Conservation (phyloP, 2,888 invertebrate species). For the Lasioglossum zephyrum region DNA sequence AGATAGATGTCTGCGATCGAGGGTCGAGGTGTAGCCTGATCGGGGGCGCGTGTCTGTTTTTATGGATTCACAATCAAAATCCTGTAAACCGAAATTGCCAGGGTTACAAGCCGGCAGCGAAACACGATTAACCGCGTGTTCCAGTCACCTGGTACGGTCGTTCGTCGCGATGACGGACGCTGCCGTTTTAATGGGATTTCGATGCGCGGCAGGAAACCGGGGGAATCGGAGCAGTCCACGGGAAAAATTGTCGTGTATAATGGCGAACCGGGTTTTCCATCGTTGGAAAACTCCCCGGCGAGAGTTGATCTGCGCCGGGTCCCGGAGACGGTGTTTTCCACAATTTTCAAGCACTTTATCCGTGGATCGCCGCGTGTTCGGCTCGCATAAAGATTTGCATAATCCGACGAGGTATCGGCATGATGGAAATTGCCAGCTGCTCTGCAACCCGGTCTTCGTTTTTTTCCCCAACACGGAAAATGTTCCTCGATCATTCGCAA, state of each 20-base stretch:
- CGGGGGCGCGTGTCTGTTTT: neutral
- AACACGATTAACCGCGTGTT: conserved; percentile 31
- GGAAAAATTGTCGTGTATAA: conserved; percentile 1
- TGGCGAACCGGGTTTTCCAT: neutral
- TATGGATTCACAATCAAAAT: conserved; percentile 28
- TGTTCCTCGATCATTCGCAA: neutral
- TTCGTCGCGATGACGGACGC: conserved; percentile 13
- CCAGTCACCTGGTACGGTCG: neutral
- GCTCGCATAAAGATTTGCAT: conserved; percentile 62
- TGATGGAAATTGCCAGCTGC: conserved; percentile 50
- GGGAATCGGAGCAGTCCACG: neutral
- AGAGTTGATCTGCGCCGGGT: neutral
- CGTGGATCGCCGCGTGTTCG: conserved; percentile 18
- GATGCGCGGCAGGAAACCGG: neutral
- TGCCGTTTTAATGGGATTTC: neutral
- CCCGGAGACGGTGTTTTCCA: conserved; percentile 49
- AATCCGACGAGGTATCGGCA: conserved; percentile 52
- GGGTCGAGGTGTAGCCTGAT: neutral
- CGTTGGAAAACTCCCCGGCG: neutral
- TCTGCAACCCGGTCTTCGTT: conserved; percentile 32
- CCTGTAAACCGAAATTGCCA: conserved; percentile 36
- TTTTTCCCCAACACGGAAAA: neutral
- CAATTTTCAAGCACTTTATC: conserved; percentile 53
- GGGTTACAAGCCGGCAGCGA: conserved; percentile 15
- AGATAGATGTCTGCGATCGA: too few species aligned